Conservation (phyloP, 2,797 vertebrate genomes). For the Phrynocephalus guinanensis region DNA sequence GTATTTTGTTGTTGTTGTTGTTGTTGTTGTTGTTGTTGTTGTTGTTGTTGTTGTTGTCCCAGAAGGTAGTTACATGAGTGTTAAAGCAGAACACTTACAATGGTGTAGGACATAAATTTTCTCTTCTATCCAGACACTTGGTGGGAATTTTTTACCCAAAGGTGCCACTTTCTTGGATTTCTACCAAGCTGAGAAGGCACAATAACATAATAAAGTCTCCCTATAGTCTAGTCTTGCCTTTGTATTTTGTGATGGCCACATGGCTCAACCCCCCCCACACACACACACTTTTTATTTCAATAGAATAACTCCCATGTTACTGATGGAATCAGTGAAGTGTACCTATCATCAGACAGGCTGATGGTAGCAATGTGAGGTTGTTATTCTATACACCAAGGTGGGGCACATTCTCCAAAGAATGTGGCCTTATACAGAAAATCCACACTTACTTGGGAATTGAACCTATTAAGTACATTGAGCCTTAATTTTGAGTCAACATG, state of each 20-base stretch:
- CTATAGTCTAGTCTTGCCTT: background rate
- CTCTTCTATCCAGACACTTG: too few species aligned
- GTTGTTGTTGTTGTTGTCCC: too few species aligned
- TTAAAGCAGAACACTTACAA: background rate
- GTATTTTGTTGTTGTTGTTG: too few species aligned
- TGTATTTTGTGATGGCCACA: too few species aligned
- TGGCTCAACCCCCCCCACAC: background rate
- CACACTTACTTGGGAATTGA: too few species aligned
- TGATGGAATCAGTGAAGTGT: background rate
- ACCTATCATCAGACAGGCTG: background rate
- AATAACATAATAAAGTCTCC: background rate
- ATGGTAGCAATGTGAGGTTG: background rate
- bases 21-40: too few species aligned
- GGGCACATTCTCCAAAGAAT: too few species aligned
- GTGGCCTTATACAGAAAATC: too few species aligned
- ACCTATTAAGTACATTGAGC: too few species aligned
- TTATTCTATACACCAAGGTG: background rate
- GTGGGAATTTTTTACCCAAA: background rate
- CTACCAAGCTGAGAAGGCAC: too few species aligned
- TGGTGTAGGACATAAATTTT: background rate
- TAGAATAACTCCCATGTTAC: too few species aligned
- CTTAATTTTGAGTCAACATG: background rate
- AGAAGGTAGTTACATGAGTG: background rate
- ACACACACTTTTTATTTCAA: background rate
- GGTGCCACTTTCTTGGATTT: background rate